Percentiles rank a stretch among this genome's conserved stretches.
Evolutionary conservation across 2,888 invertebrate genomes (phyloP).

Genomic region (Cecidostiba fungosa): DNA sequence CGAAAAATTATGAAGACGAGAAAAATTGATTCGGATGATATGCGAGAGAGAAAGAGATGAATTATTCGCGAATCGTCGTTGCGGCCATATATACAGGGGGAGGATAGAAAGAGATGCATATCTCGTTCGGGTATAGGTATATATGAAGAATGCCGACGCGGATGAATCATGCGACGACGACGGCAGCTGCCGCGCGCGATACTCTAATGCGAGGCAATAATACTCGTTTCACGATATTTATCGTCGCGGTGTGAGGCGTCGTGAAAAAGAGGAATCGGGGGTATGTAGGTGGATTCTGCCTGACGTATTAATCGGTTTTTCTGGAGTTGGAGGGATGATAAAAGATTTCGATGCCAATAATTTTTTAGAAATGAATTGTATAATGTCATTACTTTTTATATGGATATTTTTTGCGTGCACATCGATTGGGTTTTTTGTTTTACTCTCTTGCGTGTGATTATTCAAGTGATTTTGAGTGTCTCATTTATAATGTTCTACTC

Average conservation of each 20-base stretch:
- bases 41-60: neutral
- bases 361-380: too few species aligned
- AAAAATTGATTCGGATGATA: slow-evolving; percentile 19
- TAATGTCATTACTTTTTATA: too few species aligned
- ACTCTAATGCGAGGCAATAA: slow-evolving; percentile 52
- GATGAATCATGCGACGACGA: slow-evolving; percentile 62
- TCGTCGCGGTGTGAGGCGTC: slow-evolving; percentile 20
- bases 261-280: neutral
- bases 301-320: neutral
- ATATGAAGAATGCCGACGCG: slow-evolving; percentile 47
- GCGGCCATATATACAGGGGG: neutral
- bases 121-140: neutral
- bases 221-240: slow-evolving; percentile 55
- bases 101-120: slow-evolving; percentile 7
- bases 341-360: too few species aligned
- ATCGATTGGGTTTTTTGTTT: too few species aligned
- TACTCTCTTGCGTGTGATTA: too few species aligned
- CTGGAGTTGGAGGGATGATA: neutral
- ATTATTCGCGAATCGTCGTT: neutral
- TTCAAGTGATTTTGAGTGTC: too few species aligned
- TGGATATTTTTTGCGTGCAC: too few species aligned
- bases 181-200: neutral
- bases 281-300: neutral
- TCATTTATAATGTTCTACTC: too few species aligned
- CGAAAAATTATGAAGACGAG: neutral